Conservation (phyloP, 2,797 vertebrate species). For the Phyllotis vaccarum region DNA sequence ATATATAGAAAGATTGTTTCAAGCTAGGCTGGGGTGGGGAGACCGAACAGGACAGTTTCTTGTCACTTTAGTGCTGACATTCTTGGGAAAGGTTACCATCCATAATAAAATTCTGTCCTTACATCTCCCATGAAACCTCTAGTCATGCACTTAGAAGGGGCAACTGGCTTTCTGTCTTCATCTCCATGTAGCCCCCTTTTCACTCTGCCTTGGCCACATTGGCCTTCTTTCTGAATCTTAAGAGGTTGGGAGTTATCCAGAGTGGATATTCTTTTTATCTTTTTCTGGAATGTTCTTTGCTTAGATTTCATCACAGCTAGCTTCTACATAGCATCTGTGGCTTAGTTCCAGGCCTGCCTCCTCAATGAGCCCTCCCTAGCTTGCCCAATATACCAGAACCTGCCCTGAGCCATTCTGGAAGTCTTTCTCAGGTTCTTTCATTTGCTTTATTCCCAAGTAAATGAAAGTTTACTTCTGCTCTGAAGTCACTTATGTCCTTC, state of each 20-base stretch:
- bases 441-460: background rate
- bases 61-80: background rate
- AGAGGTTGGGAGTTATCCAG: background rate
- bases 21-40: accelerated
- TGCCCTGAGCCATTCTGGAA: accelerated
- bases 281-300: background rate
- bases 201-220: accelerated
- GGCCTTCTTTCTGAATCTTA: background rate
- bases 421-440: background rate
- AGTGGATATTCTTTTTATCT: background rate
- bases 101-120: background rate
- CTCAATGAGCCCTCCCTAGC: background rate
- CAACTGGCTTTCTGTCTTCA: background rate
- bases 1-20: background rate
- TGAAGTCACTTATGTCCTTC: background rate
- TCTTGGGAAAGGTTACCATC: background rate
- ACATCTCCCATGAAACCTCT: accelerated
- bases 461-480: no score
- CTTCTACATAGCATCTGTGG: background rate
- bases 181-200: background rate
- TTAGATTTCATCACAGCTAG: background rate
- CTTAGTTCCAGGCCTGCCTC: background rate
- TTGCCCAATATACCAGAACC: accelerated
- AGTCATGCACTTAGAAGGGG: background rate
- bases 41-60: background rate